Conservation (phyloP, 2,888 invertebrate species). For the Allygus modestus region DNA sequence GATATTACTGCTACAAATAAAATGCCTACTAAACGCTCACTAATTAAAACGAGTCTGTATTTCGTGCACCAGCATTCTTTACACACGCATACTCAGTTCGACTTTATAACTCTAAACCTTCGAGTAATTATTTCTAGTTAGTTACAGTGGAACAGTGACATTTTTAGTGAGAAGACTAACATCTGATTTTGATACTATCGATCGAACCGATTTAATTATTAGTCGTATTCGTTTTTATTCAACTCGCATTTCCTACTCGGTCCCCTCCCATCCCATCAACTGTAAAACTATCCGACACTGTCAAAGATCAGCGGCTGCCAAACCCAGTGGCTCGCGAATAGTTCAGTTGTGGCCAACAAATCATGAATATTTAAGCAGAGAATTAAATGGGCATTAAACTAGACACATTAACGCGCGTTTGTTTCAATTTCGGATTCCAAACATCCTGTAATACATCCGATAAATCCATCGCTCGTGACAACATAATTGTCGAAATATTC, state of each 20-base stretch:
- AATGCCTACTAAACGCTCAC: not conserved
- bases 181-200: too few relatives aligned
- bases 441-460: slow-evolving; percentile 63
- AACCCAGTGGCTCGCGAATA: slow-evolving; percentile 28
- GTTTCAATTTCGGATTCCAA: slow-evolving; percentile 63
- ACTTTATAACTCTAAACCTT: not conserved
- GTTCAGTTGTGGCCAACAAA: slow-evolving; percentile 33
- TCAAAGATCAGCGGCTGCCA: not conserved
- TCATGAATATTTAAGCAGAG: slow-evolving; percentile 56
- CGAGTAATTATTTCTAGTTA: too few relatives aligned
- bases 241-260: too few relatives aligned
- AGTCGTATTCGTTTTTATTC: too few relatives aligned
- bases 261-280: too few relatives aligned
- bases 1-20: not conserved
- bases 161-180: too few relatives aligned
- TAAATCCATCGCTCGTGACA: slow-evolving; percentile 63
- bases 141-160: too few relatives aligned
- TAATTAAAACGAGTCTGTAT: not conserved
- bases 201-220: too few relatives aligned
- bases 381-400: slow-evolving; percentile 59
- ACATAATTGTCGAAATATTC: slow-evolving; percentile 65
- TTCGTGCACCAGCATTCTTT: not conserved
- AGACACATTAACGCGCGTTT: slow-evolving; percentile 49
- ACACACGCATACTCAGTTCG: not conserved
- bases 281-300: not conserved